A percentile compares a stretch with the other conserved stretches of the same genome.
Evolutionary conservation across 2,888 invertebrate genomes (phyloP).

Genomic region (Cheilosia vulpina): DNA sequence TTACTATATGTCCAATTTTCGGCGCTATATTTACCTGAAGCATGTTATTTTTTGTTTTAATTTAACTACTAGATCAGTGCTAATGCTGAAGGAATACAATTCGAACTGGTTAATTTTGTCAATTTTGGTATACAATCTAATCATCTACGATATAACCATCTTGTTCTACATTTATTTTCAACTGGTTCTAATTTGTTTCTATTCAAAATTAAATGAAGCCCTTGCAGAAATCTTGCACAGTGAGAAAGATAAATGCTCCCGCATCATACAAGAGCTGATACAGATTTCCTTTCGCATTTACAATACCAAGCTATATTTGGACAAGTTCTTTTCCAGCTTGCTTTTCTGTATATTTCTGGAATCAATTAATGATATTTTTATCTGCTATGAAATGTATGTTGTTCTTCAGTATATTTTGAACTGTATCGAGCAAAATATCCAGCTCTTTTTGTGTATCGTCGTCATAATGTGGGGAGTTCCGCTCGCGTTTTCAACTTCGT

Average conservation of each 20-base stretch:
- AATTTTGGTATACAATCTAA: too few relatives aligned
- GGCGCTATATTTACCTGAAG: too few relatives aligned
- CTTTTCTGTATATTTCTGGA: not conserved
- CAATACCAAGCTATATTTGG: not conserved
- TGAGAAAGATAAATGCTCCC: not conserved
- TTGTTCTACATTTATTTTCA: not conserved
- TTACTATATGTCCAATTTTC: too few relatives aligned
- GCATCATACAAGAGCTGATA: not conserved
- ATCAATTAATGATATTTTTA: not conserved
- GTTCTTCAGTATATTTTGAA: not conserved
- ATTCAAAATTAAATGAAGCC: not conserved
- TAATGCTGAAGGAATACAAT: too few relatives aligned
- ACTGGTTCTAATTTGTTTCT: not conserved
- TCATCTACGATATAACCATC: not conserved
- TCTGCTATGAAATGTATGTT: not conserved
- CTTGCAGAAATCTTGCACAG: not conserved
- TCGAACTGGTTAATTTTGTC: too few relatives aligned
- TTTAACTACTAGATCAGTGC: too few relatives aligned
- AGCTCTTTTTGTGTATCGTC: not conserved
- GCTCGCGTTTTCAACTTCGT: not conserved
- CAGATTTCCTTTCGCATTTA: conserved; percentile 4
- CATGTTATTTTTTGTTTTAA: too few relatives aligned
- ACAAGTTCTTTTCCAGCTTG: not conserved
- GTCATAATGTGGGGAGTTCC: too few relatives aligned
- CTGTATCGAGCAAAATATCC: not conserved